phyloP scores from a whole-genome alignment of 1,140 invertebrate genomes.

The Drosophila ironensis region DNA sequence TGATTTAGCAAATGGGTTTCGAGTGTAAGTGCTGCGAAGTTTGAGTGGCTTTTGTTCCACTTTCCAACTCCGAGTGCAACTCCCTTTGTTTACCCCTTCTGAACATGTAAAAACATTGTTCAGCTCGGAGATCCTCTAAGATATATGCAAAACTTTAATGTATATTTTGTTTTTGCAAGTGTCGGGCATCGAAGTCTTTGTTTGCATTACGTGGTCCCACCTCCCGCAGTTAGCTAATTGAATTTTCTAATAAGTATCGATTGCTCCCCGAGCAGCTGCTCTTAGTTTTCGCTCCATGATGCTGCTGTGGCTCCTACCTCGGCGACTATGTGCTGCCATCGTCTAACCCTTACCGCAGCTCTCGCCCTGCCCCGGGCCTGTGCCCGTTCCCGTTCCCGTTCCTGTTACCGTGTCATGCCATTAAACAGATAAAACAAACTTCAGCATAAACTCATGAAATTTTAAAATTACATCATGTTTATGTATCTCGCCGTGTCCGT shows the following conservation, averaged over 20 bases:
- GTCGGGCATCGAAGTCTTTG: neutral
- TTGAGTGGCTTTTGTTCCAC: constrained; percentile 17
- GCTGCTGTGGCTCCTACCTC: constrained; percentile 1
- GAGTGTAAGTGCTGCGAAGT: constrained; percentile 29
- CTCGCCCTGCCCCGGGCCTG: neutral
- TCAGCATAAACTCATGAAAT: constrained; percentile 52
- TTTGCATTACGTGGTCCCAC: constrained; percentile 6
- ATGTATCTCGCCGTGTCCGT: constrained; percentile 16
- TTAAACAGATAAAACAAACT: constrained; percentile 56
- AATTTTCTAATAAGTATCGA: constrained; percentile 37
- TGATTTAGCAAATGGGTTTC: constrained; percentile 46
- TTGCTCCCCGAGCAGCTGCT: constrained; percentile 27
- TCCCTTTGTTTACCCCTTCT: constrained; percentile 13
- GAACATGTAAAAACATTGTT: neutral
- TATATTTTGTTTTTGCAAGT: constrained; percentile 6
- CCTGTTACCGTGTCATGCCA: constrained; percentile 2
- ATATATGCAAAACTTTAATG: neutral
- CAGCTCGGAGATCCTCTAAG: neutral
- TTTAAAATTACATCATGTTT: constrained; percentile 64
- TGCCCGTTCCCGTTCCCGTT: neutral
- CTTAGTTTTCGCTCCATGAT: constrained; percentile 5
- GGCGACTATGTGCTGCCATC: neutral
- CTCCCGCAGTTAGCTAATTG: constrained; percentile 43
- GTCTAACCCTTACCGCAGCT: constrained; percentile 5
- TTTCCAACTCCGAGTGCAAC: constrained; percentile 27